Evolutionary conservation across 2,113 vertebrate genomes (phyloP).

Genomic region (Rallus limicola): DNA sequence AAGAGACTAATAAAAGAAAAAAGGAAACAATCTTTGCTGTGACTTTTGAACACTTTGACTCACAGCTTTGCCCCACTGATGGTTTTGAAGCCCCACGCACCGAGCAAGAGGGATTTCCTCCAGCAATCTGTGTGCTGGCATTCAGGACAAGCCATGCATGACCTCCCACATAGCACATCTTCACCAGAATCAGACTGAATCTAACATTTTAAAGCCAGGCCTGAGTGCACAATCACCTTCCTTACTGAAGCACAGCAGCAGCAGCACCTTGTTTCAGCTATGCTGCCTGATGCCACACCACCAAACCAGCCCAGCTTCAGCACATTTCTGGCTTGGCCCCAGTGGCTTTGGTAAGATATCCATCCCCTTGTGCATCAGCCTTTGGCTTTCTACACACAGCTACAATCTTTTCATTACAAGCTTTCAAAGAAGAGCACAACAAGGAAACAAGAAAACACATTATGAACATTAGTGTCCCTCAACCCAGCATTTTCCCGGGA

Average conservation of each 20-base stretch:
- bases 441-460: background rate
- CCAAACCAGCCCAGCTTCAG: background rate
- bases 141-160: accelerated
- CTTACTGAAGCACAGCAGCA: background rate
- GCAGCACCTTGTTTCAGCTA: background rate
- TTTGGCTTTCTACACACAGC: too few species aligned
- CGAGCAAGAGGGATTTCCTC: too few species aligned
- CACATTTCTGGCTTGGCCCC: background rate
- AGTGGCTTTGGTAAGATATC: background rate
- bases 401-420: background rate
- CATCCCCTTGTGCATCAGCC: background rate
- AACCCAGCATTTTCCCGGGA: background rate
- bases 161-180: background rate
- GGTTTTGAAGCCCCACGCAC: background rate
- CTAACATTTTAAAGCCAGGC: accelerated
- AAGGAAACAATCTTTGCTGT: accelerated
- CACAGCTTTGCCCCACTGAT: background rate
- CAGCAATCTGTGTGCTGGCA: background rate
- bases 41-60: background rate
- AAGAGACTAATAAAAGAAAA: background rate
- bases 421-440: background rate
- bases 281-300: background rate
- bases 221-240: too few species aligned
- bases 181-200: accelerated
- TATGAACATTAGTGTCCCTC: background rate